Evolutionary conservation across 2,888 invertebrate genomes (phyloP).

Genomic region (Zelleria hepariella): DNA sequence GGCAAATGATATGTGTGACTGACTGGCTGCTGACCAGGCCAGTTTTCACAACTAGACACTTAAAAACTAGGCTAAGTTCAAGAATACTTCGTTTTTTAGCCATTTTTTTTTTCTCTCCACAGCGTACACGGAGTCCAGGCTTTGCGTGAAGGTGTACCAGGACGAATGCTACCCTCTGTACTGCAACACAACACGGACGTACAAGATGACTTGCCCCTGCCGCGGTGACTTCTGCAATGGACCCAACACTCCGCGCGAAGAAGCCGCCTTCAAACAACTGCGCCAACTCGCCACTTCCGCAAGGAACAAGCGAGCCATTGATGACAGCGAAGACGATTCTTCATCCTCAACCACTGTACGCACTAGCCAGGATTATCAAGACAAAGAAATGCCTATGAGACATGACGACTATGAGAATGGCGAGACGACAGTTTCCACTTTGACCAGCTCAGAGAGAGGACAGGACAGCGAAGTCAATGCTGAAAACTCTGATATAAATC

Average conservation of each 20-base stretch:
- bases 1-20: too few species aligned
- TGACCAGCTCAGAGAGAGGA: not conserved
- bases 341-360: not conserved
- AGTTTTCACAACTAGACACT: too few species aligned
- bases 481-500: not conserved
- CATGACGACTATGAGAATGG: not conserved
- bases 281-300: slow-evolving; percentile 19
- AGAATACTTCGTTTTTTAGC: too few species aligned
- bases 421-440: not conserved
- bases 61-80: too few species aligned
- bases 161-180: slow-evolving; percentile 58
- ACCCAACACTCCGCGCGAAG: slow-evolving; percentile 43
- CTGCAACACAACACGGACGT: slow-evolving; percentile 53
- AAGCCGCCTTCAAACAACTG: slow-evolving; percentile 41
- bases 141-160: slow-evolving; percentile 59
- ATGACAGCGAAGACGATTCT: not conserved
- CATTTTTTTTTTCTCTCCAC: too few species aligned
- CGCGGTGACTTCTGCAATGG: slow-evolving; percentile 59
- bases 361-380: not conserved
- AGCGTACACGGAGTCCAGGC: slow-evolving; percentile 55
- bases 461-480: not conserved
- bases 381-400: not conserved
- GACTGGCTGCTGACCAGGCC: too few species aligned
- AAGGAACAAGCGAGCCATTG: not conserved
- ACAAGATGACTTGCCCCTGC: slow-evolving; percentile 60